These are phyloP conservation scores for Cyaniris semiargus DNA, from an alignment of 2,888 invertebrate species.

Conservation along the genomic window DNA sequence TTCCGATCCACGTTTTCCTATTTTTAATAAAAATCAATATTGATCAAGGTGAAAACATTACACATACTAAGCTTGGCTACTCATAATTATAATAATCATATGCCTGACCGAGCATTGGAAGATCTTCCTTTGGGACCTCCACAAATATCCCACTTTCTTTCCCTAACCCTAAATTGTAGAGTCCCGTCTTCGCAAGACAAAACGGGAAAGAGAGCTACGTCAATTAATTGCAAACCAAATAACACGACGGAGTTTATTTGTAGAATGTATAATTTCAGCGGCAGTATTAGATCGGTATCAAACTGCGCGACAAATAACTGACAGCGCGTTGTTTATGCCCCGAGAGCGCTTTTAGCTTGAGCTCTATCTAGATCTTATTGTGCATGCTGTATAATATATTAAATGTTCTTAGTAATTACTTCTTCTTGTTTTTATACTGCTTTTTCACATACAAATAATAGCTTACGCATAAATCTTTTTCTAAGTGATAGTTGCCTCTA, in stretches of 20 bases:
- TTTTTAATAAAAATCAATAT: no score
- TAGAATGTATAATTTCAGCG: constrained; percentile 4
- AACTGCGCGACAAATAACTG: constrained; percentile 17
- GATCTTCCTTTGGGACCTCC: background rate
- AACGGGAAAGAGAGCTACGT: constrained; percentile 29
- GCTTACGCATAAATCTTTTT: no score
- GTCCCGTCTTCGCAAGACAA: background rate
- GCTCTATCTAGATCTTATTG: constrained; percentile 9
- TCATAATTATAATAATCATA: no score
- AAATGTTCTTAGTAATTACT: no score
- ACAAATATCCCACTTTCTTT: background rate
- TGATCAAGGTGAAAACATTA: no score
- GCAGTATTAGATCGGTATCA: constrained; percentile 15
- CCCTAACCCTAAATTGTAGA: background rate
- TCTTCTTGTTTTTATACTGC: no score
- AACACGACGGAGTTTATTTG: constrained; percentile 18
- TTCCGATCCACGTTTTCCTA: no score
- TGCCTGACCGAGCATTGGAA: no score
- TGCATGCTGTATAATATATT: background rate
- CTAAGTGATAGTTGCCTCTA: no score
- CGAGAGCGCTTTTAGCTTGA: constrained; percentile 8
- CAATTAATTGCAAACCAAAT: constrained; percentile 32
- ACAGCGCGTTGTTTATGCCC: constrained; percentile 21
- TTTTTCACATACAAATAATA: no score
- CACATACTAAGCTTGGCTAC: no score